Evolutionary conservation across 2,888 invertebrate genomes (phyloP).

Genomic region (Trichogramma dendrolimi): DNA sequence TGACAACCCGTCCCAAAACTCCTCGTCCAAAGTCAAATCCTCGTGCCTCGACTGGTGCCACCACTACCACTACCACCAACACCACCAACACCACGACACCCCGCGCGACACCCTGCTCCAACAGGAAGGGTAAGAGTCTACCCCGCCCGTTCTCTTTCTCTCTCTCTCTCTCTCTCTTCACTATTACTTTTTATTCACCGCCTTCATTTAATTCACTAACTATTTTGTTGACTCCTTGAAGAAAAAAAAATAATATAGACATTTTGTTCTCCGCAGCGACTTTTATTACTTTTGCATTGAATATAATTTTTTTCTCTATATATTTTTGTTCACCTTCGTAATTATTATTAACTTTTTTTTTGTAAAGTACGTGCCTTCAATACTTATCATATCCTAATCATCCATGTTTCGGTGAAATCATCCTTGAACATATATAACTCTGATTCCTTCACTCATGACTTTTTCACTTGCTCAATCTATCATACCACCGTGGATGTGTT

Average conservation of each 20-base stretch:
- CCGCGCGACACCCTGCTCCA: conserved; percentile 54
- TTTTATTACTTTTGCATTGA: too few relatives aligned
- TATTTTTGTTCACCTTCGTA: too few relatives aligned
- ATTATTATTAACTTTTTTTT: too few relatives aligned
- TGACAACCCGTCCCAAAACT: conserved; percentile 35
- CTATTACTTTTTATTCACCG: conserved; percentile 16
- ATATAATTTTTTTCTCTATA: too few relatives aligned
- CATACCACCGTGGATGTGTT: conserved; percentile 53
- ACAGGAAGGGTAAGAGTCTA: conserved; percentile 54
- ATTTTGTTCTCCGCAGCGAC: too few relatives aligned
- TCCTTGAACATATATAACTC: conserved; percentile 23
- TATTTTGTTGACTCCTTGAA: background rate
- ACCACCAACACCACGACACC: conserved; percentile 54
- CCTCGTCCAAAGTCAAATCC: conserved; percentile 46
- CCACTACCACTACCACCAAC: conserved; percentile 43
- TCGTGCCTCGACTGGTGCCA: conserved; percentile 51
- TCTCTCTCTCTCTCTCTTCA: conserved; percentile 6
- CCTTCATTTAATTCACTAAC: conserved; percentile 30
- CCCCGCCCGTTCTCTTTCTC: conserved; percentile 42
- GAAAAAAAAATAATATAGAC: conserved; percentile 12
- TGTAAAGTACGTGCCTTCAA: too few relatives aligned
- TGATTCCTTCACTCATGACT: conserved; percentile 32
- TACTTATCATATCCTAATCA: too few relatives aligned
- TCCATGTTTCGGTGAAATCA: too few relatives aligned
- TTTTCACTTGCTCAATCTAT: conserved; percentile 32